phyloP scores from a whole-genome alignment of 2,113 vertebrate species.

The Passer montanus region DNA sequence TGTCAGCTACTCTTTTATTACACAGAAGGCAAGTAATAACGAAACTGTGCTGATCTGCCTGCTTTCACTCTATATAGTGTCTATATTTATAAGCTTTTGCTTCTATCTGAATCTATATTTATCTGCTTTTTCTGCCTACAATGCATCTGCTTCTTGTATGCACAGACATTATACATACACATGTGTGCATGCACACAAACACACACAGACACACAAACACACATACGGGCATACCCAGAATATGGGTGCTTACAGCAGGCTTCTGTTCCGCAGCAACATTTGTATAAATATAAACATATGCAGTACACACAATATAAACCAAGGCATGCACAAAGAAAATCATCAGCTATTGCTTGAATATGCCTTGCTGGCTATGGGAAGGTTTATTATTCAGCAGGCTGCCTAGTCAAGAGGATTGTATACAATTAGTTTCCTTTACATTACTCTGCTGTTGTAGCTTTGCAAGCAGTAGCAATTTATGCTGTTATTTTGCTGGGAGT shows the following conservation, averaged over 20 bases:
- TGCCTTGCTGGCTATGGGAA: constrained; percentile 17
- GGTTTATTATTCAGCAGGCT: constrained; percentile 13
- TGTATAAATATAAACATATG: constrained; percentile 71
- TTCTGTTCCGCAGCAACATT: constrained; percentile 52
- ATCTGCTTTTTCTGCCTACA: constrained; percentile 81
- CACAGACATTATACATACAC: constrained; percentile 74
- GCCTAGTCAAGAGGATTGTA: background rate
- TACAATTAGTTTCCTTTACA: background rate
- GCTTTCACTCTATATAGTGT: constrained; percentile 69
- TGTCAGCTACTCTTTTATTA: constrained; percentile 70
- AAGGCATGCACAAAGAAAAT: constrained; percentile 35
- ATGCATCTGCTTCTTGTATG: constrained; percentile 82
- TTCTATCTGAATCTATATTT: constrained; percentile 83
- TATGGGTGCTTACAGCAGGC: constrained; percentile 60
- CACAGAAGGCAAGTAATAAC: constrained; percentile 71
- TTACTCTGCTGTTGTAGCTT: background rate
- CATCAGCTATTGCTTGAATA: constrained; percentile 22
- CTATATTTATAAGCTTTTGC: constrained; percentile 80
- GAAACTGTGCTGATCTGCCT: constrained; percentile 68
- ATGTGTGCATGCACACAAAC: constrained; percentile 25
- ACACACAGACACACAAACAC: constrained; percentile 31
- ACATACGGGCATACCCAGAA: constrained; percentile 55
- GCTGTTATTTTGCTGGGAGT: background rate
- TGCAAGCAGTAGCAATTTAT: background rate
- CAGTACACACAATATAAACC: constrained; percentile 39